phyloP scores from a whole-genome alignment of 2,113 vertebrate species.

The Poecile atricapillus region DNA sequence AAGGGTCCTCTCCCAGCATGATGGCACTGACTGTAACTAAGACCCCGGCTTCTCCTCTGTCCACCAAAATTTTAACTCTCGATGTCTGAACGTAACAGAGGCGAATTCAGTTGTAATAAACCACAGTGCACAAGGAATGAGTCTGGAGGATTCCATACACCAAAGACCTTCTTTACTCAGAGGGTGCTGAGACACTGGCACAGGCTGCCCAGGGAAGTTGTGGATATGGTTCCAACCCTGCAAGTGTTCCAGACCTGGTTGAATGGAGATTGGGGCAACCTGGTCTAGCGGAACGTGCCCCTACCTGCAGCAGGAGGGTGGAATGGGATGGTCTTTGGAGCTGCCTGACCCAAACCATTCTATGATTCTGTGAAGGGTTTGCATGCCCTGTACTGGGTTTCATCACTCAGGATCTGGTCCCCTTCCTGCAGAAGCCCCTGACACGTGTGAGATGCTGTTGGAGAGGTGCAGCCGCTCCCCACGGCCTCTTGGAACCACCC shows the following conservation, averaged over 20 bases:
- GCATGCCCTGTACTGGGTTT: background rate
- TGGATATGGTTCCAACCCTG: background rate
- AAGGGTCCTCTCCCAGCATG: background rate
- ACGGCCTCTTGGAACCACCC: rapidly evolving
- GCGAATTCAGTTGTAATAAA: background rate
- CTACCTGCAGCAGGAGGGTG: background rate
- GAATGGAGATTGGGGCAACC: rapidly evolving
- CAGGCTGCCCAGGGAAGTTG: background rate
- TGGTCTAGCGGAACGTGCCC: background rate
- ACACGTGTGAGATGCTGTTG: rapidly evolving
- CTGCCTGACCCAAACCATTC: background rate
- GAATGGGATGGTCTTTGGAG: background rate
- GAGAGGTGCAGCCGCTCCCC: background rate
- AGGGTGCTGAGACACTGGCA: background rate
- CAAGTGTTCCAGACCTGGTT: background rate
- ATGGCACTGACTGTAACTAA: background rate
- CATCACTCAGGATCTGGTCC: background rate
- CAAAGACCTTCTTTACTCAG: background rate
- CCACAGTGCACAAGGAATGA: rapidly evolving
- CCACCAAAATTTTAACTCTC: background rate
- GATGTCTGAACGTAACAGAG: background rate
- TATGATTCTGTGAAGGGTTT: background rate
- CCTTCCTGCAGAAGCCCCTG: background rate
- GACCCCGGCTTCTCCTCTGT: background rate
- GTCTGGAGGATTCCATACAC: background rate